A percentile compares a stretch with the other conserved stretches of the same genome.
Conservation (phyloP, 2,888 invertebrate species). For the Aphidoletes aphidimyza region DNA sequence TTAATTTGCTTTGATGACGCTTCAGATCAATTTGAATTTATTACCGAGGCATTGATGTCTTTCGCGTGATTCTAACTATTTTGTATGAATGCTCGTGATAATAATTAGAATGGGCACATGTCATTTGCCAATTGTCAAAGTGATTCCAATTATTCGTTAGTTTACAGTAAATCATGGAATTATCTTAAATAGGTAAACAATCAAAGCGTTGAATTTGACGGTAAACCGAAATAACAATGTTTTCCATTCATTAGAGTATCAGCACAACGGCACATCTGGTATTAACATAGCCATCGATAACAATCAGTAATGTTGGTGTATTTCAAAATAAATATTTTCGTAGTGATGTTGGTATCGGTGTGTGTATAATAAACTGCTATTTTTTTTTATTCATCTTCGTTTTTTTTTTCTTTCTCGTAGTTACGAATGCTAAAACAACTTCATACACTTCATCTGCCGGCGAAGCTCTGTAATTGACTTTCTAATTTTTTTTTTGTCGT, state of each 20-base stretch:
- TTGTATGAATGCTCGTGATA: too few relatives aligned
- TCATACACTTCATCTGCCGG: too few relatives aligned
- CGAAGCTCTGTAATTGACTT: too few relatives aligned
- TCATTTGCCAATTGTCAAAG: not conserved
- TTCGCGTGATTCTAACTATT: not conserved
- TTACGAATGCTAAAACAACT: too few relatives aligned
- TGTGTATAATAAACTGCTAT: too few relatives aligned
- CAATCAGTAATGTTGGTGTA: not conserved
- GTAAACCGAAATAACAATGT: not conserved
- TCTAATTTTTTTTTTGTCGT: not conserved
- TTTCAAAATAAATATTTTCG: too few relatives aligned
- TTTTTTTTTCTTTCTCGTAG: too few relatives aligned
- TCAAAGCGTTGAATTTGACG: not conserved
- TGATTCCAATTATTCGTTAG: not conserved
- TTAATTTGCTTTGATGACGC: too few relatives aligned
- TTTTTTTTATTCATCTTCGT: not conserved
- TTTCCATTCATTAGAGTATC: not conserved
- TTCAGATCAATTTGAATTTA: too few relatives aligned
- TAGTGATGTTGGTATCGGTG: too few relatives aligned
- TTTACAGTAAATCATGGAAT: not conserved
- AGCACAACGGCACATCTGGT: not conserved
- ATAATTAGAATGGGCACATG: too few relatives aligned
- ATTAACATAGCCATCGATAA: not conserved
- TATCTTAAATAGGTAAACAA: not conserved
- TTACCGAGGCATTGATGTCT: too few relatives aligned